A percentile compares a stretch with the other conserved stretches of the same genome.
These are phyloP conservation scores for Tetramorium alpestre DNA, from an alignment of 1,140 invertebrate species.

Conservation along the genomic window DNA sequence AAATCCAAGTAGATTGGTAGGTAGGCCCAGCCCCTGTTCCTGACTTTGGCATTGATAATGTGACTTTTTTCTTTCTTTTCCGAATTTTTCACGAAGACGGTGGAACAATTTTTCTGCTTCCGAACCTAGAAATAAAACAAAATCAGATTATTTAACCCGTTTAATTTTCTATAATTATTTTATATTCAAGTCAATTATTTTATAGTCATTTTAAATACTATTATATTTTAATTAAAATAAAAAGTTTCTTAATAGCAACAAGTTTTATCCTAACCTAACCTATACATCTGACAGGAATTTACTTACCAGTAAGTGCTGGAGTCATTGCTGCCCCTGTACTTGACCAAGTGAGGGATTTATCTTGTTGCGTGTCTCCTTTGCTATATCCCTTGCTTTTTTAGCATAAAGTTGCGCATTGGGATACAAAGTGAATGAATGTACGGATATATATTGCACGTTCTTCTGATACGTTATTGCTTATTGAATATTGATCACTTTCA, in stretches of 20 bases:
- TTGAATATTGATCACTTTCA: too few species aligned
- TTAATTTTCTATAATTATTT: neutral
- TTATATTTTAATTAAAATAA: neutral
- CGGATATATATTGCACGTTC: constrained; percentile 3
- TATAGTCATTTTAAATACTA: neutral
- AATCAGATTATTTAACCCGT: neutral
- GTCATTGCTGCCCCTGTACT: neutral
- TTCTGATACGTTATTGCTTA: neutral
- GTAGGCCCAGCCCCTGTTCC: neutral
- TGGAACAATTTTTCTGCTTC: constrained; percentile 20
- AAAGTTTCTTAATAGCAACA: neutral
- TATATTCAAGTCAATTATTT: neutral
- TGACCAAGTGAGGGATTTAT: constrained; percentile 2
- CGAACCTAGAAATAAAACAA: neutral
- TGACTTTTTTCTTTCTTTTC: constrained; percentile 15
- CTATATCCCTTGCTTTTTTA: neutral
- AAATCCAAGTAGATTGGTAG: constrained; percentile 2
- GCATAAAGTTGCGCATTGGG: neutral
- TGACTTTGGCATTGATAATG: constrained; percentile 3
- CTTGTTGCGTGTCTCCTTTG: neutral
- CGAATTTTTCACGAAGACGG: constrained; percentile 3
- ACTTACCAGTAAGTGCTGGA: neutral
- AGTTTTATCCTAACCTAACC: too few species aligned
- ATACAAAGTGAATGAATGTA: neutral
- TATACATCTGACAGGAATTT: neutral